Conservation (phyloP, 2,888 invertebrate genomes). For the Rutpela maculata region DNA sequence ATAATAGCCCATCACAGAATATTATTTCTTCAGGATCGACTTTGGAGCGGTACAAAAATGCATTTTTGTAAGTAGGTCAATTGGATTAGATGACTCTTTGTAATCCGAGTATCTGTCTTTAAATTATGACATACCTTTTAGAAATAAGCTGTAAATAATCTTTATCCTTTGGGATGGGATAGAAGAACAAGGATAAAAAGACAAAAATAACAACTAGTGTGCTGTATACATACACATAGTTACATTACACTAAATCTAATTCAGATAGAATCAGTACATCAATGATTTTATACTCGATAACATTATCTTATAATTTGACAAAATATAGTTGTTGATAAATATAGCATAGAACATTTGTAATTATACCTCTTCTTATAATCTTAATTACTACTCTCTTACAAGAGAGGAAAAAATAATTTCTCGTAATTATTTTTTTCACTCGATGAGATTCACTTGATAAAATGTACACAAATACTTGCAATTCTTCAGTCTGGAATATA, state of each 20-base stretch:
- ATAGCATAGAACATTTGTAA: constrained; percentile 68
- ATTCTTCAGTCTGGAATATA: constrained; percentile 57
- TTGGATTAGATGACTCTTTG: no score
- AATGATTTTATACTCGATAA: constrained; percentile 67
- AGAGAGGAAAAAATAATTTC: constrained; percentile 46
- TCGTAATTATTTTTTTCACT: constrained; percentile 29
- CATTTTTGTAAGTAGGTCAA: no score
- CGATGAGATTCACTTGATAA: constrained; percentile 36
- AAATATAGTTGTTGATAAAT: constrained; percentile 69
- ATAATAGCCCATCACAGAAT: no score
- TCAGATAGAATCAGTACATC: constrained; percentile 72
- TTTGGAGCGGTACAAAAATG: no score
- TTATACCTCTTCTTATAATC: constrained; percentile 65
- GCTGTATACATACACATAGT: constrained; percentile 71
- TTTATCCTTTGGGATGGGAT: neutral
- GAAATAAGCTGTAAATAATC: neutral
- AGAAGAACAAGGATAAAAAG: constrained; percentile 49
- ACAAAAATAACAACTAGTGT: constrained; percentile 69
- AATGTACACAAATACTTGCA: constrained; percentile 43
- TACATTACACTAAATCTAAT: constrained; percentile 70
- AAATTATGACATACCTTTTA: no score
- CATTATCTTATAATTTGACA: constrained; percentile 70
- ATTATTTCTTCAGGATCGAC: no score
- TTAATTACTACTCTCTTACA: constrained; percentile 46
- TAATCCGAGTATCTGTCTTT: no score